Conservation (phyloP, 2,113 vertebrate genomes). For the Atlantisia rogersi region DNA sequence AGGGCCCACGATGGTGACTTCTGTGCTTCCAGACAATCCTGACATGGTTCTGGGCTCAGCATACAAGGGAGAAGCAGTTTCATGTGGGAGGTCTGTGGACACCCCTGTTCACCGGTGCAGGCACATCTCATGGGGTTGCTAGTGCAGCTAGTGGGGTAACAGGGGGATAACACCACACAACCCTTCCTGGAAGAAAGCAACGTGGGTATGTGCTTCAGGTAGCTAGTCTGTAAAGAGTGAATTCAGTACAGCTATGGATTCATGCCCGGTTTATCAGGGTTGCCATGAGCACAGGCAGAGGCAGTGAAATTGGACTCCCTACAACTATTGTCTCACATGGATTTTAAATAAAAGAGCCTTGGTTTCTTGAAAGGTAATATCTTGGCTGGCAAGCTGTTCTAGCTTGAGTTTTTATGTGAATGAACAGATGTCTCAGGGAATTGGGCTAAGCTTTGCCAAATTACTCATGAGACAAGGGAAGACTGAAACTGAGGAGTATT, state of each 20-base stretch:
- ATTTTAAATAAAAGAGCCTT: neutral
- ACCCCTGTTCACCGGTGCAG: accelerated
- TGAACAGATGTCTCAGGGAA: neutral
- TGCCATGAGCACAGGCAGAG: neutral
- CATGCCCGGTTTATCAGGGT: neutral
- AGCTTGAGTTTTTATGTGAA: neutral
- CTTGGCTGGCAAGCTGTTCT: neutral
- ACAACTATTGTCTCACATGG: neutral
- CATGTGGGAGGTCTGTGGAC: neutral
- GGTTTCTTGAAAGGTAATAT: neutral
- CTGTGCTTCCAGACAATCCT: neutral
- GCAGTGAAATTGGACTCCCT: neutral
- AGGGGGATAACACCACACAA: neutral
- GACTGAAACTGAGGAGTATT: neutral
- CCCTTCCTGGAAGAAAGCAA: neutral
- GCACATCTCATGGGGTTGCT: accelerated
- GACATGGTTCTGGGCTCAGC: neutral
- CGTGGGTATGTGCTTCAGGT: accelerated
- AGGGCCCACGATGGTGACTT: neutral
- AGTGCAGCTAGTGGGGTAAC: neutral
- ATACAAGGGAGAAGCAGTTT: neutral
- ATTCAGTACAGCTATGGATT: neutral
- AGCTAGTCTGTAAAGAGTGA: neutral
- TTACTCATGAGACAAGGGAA: neutral
- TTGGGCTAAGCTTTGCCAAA: neutral